Evolutionary conservation across 2,888 invertebrate genomes (phyloP).

Genomic region (Heliconius erato): DNA sequence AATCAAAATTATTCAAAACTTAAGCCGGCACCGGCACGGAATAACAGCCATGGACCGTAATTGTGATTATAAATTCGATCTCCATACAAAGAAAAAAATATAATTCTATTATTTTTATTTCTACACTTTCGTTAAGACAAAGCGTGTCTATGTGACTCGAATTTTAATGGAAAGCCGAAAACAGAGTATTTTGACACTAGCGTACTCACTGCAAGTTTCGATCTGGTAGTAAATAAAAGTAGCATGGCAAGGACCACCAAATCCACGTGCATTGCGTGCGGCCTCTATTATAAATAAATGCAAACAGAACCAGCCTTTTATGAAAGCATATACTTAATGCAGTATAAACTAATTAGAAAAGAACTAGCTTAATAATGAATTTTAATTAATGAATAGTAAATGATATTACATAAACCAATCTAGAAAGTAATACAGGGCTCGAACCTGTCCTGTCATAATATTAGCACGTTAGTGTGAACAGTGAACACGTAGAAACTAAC

Average conservation of each 20-base stretch:
- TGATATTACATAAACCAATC: constrained; percentile 32
- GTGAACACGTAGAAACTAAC: constrained; percentile 60
- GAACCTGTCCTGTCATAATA: constrained; percentile 62
- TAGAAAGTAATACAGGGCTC: constrained; percentile 60
- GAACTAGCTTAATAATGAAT: constrained; percentile 8
- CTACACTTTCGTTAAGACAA: background rate
- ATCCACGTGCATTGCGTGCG: too few relatives aligned
- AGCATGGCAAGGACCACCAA: background rate
- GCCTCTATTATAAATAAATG: background rate
- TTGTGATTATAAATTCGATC: too few relatives aligned
- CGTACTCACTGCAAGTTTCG: background rate
- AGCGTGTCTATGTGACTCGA: too few relatives aligned
- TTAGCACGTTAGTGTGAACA: constrained; percentile 68
- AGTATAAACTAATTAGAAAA: background rate
- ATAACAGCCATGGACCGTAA: too few relatives aligned
- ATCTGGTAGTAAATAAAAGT: background rate
- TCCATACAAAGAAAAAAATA: background rate
- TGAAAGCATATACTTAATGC: background rate
- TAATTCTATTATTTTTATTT: background rate
- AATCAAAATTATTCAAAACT: too few relatives aligned
- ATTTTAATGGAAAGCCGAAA: too few relatives aligned
- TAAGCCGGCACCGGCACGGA: too few relatives aligned
- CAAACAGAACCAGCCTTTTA: background rate
- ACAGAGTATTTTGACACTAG: too few relatives aligned
- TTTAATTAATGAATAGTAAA: constrained; percentile 22